Evolutionary conservation across 2,113 vertebrate species (phyloP).

Genomic region (Forbesichthys papilliferus): DNA sequence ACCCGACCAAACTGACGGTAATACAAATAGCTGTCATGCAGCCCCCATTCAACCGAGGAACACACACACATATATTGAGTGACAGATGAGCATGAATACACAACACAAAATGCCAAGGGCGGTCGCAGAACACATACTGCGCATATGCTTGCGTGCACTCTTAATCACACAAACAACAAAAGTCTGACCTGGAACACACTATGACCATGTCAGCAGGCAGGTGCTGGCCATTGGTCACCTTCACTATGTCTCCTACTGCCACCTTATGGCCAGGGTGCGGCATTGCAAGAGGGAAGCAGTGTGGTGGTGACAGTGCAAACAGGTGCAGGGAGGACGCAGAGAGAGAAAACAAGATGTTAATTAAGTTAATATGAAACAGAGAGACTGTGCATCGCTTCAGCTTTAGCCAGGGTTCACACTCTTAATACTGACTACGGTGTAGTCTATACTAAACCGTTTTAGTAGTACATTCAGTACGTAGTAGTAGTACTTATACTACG

Average conservation of each 20-base stretch:
- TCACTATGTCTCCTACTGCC: slow-evolving; percentile 97
- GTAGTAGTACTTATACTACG: no score
- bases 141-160: slow-evolving; percentile 23
- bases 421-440: background rate
- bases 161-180: slow-evolving; percentile 46
- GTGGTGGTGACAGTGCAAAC: slow-evolving; percentile 15
- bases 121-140: background rate
- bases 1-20: background rate
- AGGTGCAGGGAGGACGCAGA: slow-evolving; percentile 7
- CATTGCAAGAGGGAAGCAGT: slow-evolving; percentile 55
- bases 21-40: background rate
- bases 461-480: no score
- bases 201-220: slow-evolving; percentile 98
- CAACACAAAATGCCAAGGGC: no score
- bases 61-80: no score
- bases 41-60: background rate
- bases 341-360: background rate
- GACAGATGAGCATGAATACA: no score
- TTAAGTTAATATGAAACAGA: background rate
- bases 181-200: slow-evolving; percentile 94
- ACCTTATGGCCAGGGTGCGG: slow-evolving; percentile 84
- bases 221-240: slow-evolving; percentile 97
- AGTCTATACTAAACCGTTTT: no score
- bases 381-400: slow-evolving; percentile 13
- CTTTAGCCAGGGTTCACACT: background rate